Evolutionary conservation across 2,888 invertebrate species (phyloP), one percentile per base, ranked within the genome.

Genomic region (Oscheius sp.): DNA sequence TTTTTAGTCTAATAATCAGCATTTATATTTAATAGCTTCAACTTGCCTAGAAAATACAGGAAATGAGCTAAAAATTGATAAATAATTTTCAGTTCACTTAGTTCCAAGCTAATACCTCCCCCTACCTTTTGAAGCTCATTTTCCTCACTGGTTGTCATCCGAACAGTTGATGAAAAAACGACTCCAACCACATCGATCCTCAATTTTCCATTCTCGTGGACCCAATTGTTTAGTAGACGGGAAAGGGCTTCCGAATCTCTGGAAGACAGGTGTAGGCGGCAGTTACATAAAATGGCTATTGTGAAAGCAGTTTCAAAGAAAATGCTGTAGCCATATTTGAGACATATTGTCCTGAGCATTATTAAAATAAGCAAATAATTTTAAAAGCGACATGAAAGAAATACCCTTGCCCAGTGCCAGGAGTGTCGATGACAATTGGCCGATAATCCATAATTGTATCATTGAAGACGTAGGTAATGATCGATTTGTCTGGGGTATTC

Each of bases 401-500:
- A 55, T 6, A 75, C 74, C 57, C 50, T 15, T 65, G 33, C 3
- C 80, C 82, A 33, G 75, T 75, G 2, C 75, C 76, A 1, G 80
- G 80, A 3, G 80, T 81, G 53, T 82, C 82, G 42, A 82, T 69
- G 37, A 82, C 70, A 12, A 82, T 74, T 3, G 82, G 82, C 12
- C 79, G 63, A 25, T 74, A 71, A 15, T 69, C 53, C 72, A 78
- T 68, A 0, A 67, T 39, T 2, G 82, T 78, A 2, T 79, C 73
- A 55, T 82, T 82, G 66, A 82, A 82, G 34, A 82, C 77, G 34
- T 82, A 82, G 23, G 76, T 79, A 37, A 72, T 77, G 2, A 82
- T 74, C 8, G 74, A 71, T 39, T 76, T 69, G n/a, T 72, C 52
- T 4, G 80, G 80, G 4, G 80, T 76, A 33, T 75, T 67, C 45